Conservation (phyloP, 2,797 vertebrate species). For the Artibeus lituratus region DNA sequence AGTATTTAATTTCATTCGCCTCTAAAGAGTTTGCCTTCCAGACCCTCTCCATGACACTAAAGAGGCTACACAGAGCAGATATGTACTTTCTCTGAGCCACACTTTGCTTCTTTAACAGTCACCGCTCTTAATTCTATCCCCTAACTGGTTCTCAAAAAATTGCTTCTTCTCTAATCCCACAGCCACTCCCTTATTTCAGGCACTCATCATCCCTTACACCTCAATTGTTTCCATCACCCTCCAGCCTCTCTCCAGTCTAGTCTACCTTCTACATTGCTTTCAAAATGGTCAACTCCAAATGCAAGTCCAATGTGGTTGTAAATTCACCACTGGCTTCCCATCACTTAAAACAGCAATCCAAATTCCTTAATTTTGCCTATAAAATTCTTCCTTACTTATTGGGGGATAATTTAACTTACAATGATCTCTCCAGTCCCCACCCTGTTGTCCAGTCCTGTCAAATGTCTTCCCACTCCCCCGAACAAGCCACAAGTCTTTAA, state of each 20-base stretch:
- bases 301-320: background rate
- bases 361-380: background rate
- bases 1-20: background rate
- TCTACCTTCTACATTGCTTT: background rate
- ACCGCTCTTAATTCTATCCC: background rate
- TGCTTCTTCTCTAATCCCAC: background rate
- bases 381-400: background rate
- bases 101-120: background rate
- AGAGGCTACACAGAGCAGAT: background rate
- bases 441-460: background rate
- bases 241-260: background rate
- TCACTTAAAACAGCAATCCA: background rate
- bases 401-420: background rate
- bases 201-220: background rate
- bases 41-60: background rate
- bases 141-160: background rate
- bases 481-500: background rate
- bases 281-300: conserved; percentile 5
- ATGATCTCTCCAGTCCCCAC: background rate
- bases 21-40: background rate
- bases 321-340: background rate
- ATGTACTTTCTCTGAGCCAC: background rate
- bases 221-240: background rate
- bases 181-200: background rate
- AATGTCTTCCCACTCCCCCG: background rate